Evolutionary conservation across 1,140 invertebrate genomes (phyloP).

Genomic region (Drosophila triauraria): DNA sequence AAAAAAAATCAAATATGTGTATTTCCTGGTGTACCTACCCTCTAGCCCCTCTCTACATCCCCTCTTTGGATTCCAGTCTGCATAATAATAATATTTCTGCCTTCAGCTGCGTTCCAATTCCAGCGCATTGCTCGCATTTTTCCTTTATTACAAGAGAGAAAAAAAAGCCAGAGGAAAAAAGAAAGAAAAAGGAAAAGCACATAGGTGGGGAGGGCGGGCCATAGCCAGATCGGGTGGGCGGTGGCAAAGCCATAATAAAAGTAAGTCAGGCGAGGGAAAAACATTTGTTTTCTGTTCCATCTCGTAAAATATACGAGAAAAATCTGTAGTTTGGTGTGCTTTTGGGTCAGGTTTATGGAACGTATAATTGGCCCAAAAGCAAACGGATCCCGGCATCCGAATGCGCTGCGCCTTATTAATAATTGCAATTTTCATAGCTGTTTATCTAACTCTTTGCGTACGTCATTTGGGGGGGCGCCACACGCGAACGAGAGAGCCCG

Average conservation of each 20-base stretch:
- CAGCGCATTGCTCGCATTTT: conserved; percentile 76
- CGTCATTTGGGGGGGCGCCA: conserved; percentile 63
- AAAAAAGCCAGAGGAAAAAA: neutral
- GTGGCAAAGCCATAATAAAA: conserved; percentile 73
- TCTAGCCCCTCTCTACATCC: neutral
- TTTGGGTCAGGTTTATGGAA: conserved; percentile 72
- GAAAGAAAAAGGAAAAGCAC: neutral
- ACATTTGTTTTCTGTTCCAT: conserved; percentile 79
- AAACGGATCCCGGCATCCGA: conserved; percentile 64
- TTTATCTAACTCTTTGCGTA: conserved; percentile 68
- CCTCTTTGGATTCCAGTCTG: conserved; percentile 33
- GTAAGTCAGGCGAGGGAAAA: conserved; percentile 65
- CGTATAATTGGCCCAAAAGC: conserved; percentile 68
- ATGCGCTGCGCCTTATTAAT: conserved; percentile 75
- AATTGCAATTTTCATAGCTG: conserved; percentile 65
- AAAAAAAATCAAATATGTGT: too few relatives aligned
- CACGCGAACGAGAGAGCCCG: conserved; percentile 14
- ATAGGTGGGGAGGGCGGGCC: neutral
- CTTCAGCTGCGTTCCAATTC: conserved; percentile 71
- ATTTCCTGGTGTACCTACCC: neutral
- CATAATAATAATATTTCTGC: conserved; percentile 40
- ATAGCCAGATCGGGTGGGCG: conserved; percentile 42
- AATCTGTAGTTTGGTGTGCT: conserved; percentile 31
- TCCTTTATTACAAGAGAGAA: conserved; percentile 50
- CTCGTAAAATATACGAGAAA: conserved; percentile 76